These are phyloP conservation scores for Pandemis corylana DNA, from an alignment of 2,888 invertebrate genomes.

Conservation along the genomic window DNA sequence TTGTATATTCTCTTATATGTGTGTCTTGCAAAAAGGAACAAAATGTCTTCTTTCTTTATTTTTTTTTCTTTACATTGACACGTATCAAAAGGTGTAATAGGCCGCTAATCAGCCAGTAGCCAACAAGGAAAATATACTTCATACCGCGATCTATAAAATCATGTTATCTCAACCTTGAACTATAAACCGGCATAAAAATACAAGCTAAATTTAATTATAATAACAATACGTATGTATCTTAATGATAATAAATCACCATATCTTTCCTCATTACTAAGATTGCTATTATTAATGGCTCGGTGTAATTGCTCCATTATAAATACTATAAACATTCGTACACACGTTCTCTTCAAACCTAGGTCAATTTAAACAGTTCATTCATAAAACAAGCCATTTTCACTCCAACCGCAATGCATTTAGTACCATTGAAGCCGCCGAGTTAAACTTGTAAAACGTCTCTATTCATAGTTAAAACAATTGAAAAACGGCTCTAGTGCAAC, in stretches of 20 bases:
- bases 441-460: conserved; percentile 14
- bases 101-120: no score
- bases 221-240: background rate
- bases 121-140: background rate
- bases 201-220: background rate
- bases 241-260: conserved; percentile 1
- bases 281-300: background rate
- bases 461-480: conserved; percentile 35
- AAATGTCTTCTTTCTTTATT: no score
- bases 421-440: conserved; percentile 26
- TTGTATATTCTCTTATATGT: no score
- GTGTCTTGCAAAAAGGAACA: no score
- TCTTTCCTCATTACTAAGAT: conserved; percentile 16
- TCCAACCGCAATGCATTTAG: conserved; percentile 24
- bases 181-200: background rate
- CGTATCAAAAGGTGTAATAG: no score
- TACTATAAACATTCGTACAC: conserved; percentile 14
- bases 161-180: conserved; percentile 14
- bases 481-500: conserved; percentile 26
- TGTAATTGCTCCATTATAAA: conserved; percentile 26
- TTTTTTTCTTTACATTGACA: no score
- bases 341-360: conserved; percentile 28
- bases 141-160: background rate
- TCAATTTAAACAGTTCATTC: conserved; percentile 7
- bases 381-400: conserved; percentile 1